These are phyloP conservation scores for Microctenopoma steveboyesi DNA, from an alignment of 2,797 vertebrate genomes.

Conservation along the genomic window DNA sequence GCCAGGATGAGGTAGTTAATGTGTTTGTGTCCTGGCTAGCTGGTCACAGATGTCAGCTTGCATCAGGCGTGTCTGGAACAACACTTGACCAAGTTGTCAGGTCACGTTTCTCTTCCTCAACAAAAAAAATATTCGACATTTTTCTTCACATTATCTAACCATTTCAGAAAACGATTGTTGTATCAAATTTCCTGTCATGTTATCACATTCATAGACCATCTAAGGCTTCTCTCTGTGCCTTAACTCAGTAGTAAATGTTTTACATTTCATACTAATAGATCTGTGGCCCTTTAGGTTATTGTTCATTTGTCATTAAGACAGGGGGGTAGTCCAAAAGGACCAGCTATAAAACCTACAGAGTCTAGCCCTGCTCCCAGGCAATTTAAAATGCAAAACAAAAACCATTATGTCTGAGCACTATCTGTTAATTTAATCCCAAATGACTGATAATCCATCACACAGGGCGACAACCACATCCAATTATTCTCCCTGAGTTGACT, in stretches of 20 bases:
- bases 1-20: conserved; percentile 88
- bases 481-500: conserved; percentile 99
- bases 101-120: conserved; percentile 52
- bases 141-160: conserved; percentile 35
- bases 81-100: conserved; percentile 64
- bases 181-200: conserved; percentile 28
- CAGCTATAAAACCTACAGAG: conserved; percentile 91
- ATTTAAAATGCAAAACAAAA: conserved; percentile 99
- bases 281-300: conserved; percentile 53
- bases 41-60: conserved; percentile 67
- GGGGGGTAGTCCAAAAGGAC: conserved; percentile 73
- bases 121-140: conserved; percentile 45
- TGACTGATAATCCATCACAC: conserved; percentile 99
- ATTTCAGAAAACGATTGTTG: conserved; percentile 52
- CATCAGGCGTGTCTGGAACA: conserved; percentile 53
- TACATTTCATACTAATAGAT: conserved; percentile 55
- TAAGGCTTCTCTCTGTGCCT: conserved; percentile 8
- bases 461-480: conserved; percentile 99
- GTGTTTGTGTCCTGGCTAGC: conserved; percentile 82
- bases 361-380: conserved; percentile 94
- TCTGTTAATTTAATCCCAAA: conserved; percentile 99
- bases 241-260: conserved; percentile 53
- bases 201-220: conserved; percentile 9
- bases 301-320: conserved; percentile 67
- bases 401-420: conserved; percentile 99